A percentile compares a stretch with the other conserved stretches of the same genome.
Evolutionary conservation across 2,797 vertebrate species (phyloP).

Genomic region (Vespertilio murinus): DNA sequence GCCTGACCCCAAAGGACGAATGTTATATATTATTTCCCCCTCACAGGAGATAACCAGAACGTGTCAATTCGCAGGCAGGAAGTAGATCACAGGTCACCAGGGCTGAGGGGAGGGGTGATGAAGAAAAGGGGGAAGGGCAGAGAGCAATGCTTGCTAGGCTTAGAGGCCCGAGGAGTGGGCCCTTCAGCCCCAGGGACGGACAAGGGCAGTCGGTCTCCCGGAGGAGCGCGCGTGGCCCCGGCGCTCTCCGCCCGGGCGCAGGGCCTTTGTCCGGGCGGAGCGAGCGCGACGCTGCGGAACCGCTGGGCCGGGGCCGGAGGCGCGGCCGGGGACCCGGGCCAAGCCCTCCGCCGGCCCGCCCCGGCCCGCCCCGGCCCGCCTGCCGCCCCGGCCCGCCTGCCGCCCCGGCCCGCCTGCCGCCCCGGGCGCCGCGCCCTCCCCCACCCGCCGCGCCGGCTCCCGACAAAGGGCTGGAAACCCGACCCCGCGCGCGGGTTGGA

Average conservation of each 20-base stretch:
- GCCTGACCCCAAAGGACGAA: not conserved
- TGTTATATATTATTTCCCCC: not conserved
- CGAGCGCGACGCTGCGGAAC: not conserved
- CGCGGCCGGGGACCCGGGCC: rapidly evolving
- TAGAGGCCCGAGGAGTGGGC: not conserved
- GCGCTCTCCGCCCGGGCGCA: not conserved
- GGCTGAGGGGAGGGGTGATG: not conserved
- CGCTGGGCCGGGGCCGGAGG: not conserved
- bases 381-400: no score
- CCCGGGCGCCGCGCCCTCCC: not conserved
- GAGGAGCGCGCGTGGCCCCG: not conserved
- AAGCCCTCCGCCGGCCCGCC: not conserved
- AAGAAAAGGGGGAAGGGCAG: no score
- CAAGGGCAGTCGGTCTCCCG: not conserved
- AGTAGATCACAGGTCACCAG: not conserved
- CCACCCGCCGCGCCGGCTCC: not conserved
- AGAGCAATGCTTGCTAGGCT: conserved; percentile 80
- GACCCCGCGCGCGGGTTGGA: not conserved
- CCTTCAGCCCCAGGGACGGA: not conserved
- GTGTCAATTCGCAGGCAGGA: not conserved
- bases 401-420: no score
- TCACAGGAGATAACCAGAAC: not conserved
- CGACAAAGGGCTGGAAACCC: conserved; percentile 9
- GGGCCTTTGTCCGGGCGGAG: not conserved
- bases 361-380: not conserved